Evolutionary conservation across 1,140 invertebrate genomes (phyloP).

Genomic region (Melanaphis sacchari): DNA sequence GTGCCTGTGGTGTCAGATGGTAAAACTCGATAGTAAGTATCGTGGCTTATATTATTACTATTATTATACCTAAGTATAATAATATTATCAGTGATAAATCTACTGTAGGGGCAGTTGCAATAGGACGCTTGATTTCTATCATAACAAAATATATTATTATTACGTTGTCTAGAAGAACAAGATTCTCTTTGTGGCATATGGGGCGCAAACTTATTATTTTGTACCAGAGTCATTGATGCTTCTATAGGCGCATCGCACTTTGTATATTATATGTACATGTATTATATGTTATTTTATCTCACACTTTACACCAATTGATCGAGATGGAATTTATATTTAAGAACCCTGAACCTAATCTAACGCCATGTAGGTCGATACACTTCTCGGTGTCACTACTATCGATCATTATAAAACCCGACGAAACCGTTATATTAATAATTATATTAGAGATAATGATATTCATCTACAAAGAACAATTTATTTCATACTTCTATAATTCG

Average conservation of each 20-base stretch:
- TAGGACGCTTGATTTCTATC: neutral
- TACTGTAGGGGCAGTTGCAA: neutral
- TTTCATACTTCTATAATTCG: neutral
- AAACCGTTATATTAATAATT: neutral
- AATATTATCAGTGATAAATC: conserved; percentile 8
- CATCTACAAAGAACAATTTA: neutral
- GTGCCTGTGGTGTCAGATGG: neutral
- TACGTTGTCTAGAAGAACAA: neutral
- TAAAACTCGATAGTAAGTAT: neutral
- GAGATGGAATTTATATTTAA: neutral
- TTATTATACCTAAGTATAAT: neutral
- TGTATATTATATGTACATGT: neutral
- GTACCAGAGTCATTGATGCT: neutral
- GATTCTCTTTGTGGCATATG: neutral
- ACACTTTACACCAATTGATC: neutral
- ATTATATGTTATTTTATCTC: neutral
- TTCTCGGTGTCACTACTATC: neutral
- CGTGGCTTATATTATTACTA: conserved; percentile 2
- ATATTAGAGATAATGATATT: neutral
- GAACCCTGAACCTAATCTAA: neutral
- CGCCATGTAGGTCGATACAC: neutral
- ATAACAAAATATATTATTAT: neutral
- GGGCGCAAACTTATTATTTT: neutral
- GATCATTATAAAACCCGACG: neutral
- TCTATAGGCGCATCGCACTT: neutral